Conservation (phyloP, 2,888 invertebrate species). For the Dicycla oo region DNA sequence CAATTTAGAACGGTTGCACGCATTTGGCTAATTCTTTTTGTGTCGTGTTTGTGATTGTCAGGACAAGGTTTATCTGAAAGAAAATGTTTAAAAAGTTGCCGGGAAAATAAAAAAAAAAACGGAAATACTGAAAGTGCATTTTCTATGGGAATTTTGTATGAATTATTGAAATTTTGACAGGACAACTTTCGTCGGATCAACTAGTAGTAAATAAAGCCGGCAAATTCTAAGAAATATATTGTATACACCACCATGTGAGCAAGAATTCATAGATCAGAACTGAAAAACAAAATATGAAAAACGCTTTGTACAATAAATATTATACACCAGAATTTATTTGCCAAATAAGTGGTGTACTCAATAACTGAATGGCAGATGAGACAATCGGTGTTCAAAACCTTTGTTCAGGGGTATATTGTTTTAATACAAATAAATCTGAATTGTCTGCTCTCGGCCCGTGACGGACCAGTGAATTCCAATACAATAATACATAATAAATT, state of each 20-base stretch:
- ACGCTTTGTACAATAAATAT: constrained; percentile 40
- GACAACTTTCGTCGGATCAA: too few species aligned
- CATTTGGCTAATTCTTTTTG: too few species aligned
- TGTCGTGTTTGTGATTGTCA: too few species aligned
- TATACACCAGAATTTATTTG: constrained; percentile 41
- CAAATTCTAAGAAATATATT: neutral
- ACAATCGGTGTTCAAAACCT: constrained; percentile 53
- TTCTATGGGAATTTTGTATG: too few species aligned
- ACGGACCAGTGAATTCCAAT: constrained; percentile 56
- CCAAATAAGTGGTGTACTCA: constrained; percentile 31
- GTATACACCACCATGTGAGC: neutral
- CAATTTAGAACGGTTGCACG: too few species aligned
- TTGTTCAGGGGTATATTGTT: constrained; percentile 65
- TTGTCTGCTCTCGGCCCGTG: constrained; percentile 39
- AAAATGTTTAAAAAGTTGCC: too few species aligned
- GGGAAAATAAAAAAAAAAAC: too few species aligned
- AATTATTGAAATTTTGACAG: too few species aligned
- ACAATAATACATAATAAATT: constrained; percentile 65
- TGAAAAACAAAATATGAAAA: constrained; percentile 17
- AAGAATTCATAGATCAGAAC: neutral
- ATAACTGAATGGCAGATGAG: constrained; percentile 53
- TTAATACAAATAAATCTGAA: constrained; percentile 64
- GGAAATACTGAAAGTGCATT: too few species aligned
- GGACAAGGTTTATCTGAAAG: too few species aligned
- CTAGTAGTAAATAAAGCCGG: too few species aligned